These are phyloP conservation scores for Imbricaverruca yamaguchii DNA, from an alignment of 2,888 invertebrate genomes.

Conservation along the genomic window DNA sequence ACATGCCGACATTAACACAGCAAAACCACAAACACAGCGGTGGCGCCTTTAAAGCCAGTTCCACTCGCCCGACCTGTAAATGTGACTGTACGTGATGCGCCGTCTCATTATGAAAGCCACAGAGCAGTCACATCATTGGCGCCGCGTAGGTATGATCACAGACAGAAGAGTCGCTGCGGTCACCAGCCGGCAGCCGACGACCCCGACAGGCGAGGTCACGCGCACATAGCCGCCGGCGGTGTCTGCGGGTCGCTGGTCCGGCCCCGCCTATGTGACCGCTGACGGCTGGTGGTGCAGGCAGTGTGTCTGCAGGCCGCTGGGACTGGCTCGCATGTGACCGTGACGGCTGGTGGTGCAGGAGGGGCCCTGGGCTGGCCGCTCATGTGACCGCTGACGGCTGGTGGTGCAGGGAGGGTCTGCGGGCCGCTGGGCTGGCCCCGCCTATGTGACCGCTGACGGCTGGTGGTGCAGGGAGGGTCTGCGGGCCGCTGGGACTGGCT, in stretches of 20 bases:
- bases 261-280: not conserved
- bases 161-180: not conserved
- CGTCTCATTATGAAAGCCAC: not conserved
- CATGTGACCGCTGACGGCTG: no score
- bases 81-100: not conserved
- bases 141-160: not conserved
- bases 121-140: not conserved
- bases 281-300: not conserved
- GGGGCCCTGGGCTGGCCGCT: no score
- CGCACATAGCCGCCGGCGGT: not conserved
- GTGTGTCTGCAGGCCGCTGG: no score
- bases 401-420: no score
- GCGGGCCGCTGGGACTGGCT: no score
- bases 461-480: no score
- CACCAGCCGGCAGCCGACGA: no score
- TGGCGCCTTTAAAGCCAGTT: not conserved
- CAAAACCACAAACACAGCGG: not conserved
- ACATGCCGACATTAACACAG: not conserved
- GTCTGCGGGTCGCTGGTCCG: not conserved
- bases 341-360: no score
- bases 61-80: not conserved
- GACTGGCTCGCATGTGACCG: no score
- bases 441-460: no score
- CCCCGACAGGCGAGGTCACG: not conserved
- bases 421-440: no score